Evolutionary conservation across 2,113 vertebrate genomes (phyloP), one percentile per base, ranked within the genome.

Genomic region (Acrocephalus kingi): DNA sequence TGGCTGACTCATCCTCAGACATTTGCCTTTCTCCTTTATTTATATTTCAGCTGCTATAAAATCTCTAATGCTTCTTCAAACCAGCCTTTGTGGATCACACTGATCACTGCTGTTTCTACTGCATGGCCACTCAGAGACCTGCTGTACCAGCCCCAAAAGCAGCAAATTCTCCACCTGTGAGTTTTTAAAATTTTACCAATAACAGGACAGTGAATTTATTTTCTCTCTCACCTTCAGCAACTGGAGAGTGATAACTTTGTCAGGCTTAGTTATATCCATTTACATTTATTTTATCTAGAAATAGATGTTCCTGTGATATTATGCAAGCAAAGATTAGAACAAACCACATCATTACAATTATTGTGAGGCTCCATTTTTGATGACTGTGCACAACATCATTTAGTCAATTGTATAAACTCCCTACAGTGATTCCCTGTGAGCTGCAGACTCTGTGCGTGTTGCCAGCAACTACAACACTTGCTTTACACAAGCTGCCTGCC

Each of bases 1-100:
- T 85, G 93, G 94, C 94, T 97, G 96, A 96, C 91, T 97, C 95
- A 95, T 95, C 77, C 66, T 87, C 87, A 94, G 93, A 82, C 77
- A 87, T 96, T 96, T 90, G 89, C 73, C 84, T 94, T 89, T 89
- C 87, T 90, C 73, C 77, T 94, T 89, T 95, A 84, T 92, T 91
- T 95, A 59, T 95, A 75, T 89, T 96, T 92, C 84, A 91, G 81
- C 84, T 87, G 35, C 93, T 89, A 35, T 45, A 92, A 95, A 93
- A 89, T 56, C 77, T 54, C 66, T 54, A n/a, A 73, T 3, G 7
- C 72, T 94, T 74, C 3, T 8, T 49, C 75, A 73, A 74, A 73
- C 61, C 58, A n/a, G 84, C 73, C 52, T 92, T 75, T 63, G 37
- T 3, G 10, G 77, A 83, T 78, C 62, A 33, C 1, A 1, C 0